Evolutionary conservation across 2,113 vertebrate genomes (phyloP), one percentile per base, ranked within the genome.

Genomic region (Xiphophorus maculatus): DNA sequence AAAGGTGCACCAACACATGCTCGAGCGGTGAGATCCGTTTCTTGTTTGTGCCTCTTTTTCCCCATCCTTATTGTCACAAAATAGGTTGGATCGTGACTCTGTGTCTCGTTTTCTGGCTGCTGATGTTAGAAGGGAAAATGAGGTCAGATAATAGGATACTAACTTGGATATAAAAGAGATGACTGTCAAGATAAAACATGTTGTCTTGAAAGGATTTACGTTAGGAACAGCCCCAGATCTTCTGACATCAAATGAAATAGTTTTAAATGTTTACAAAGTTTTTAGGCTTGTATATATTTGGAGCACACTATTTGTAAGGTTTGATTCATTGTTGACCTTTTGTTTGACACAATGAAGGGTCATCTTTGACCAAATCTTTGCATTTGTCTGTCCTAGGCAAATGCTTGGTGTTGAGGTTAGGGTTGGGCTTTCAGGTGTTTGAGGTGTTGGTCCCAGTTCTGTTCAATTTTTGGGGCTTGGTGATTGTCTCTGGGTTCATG

Each of bases 111-210:
- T 61, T 62, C 54, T 32, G 42, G 70, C 76, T 5, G 27, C 30
- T 66, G 51, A 83, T 74, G 73, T 15, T 62, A 80, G 48, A 17
- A 60, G 62, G 66, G 72, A 70, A 86, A 86, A 87, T 77, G 58
- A 83, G 69, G 58, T 54, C 54, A 27, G 32, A 71, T 74, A 73
- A 74, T 37, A 73, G 73, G 35, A 60, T 48, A 84, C 74, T 79
- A 68, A 71, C 74, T 29, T 81, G 70, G 60, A 29, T 74, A 30
- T 66, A 42, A 64, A 32, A 37, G 62, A 35, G 33, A 66, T 48
- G 62, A 83, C 12, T 74, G 37, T 10, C 54, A 76, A 37, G 61
- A 71, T 74, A 63, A 71, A 51, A 22, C 28, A 25, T 37, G 19
- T 61, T 32, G 42, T n/a, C n/a, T 2, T 8, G 27, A 27, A 22